Evolutionary conservation across 2,113 vertebrate genomes (phyloP).

Genomic region (Dasyprocta punctata): DNA sequence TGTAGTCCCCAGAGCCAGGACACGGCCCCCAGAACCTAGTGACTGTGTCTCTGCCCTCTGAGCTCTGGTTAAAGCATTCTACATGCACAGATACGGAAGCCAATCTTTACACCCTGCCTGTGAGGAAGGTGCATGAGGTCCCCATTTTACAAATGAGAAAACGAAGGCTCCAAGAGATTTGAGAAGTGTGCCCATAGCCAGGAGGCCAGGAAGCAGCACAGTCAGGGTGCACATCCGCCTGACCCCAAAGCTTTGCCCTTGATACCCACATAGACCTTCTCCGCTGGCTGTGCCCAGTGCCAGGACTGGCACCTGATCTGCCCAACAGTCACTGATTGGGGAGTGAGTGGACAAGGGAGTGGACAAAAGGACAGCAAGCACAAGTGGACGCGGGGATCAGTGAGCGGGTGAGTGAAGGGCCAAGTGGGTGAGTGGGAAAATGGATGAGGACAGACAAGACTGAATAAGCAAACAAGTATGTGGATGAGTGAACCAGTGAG

Average conservation of each 20-base stretch:
- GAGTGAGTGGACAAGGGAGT: not conserved
- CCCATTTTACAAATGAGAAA: not conserved
- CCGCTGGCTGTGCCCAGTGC: not conserved
- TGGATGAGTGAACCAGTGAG: not conserved
- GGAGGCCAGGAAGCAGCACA: not conserved
- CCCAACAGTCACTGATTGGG: not conserved
- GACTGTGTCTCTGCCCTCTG: not conserved
- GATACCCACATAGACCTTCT: not conserved
- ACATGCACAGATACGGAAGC: not conserved
- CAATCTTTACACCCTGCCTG: not conserved
- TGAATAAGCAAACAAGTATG: not conserved
- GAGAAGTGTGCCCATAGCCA: not conserved
- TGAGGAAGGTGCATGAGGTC: not conserved
- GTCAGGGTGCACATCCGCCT: not conserved
- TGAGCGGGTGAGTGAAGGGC: too few relatives aligned
- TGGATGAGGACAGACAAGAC: not conserved
- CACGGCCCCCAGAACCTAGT: not conserved
- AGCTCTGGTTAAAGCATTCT: not conserved
- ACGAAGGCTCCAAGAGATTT: not conserved
- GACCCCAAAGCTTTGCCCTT: not conserved
- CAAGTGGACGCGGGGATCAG: not conserved
- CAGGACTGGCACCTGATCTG: not conserved
- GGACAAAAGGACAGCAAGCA: not conserved
- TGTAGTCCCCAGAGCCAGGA: not conserved
- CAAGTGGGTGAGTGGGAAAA: accelerated